These are phyloP conservation scores for Anoplophora glabripennis DNA, from an alignment of 1,140 invertebrate genomes.

Conservation along the genomic window DNA sequence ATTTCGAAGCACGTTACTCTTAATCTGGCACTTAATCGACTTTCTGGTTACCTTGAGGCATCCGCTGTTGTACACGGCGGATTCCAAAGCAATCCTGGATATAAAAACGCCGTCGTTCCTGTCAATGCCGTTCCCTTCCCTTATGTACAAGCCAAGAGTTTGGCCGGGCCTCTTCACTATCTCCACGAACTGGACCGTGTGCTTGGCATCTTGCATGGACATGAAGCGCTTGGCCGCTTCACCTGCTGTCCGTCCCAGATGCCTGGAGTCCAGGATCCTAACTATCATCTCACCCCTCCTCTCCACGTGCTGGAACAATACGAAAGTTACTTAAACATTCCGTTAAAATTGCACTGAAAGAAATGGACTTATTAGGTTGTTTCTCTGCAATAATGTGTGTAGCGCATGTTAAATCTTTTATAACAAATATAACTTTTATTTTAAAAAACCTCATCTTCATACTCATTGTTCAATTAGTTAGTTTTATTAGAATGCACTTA, in stretches of 20 bases:
- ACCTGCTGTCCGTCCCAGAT: conserved; percentile 76
- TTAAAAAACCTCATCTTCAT: no score
- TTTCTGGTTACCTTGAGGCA: conserved; percentile 70
- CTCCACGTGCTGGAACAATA: conserved; percentile 69
- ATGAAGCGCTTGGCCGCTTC: conserved; percentile 83
- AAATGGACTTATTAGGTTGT: no score
- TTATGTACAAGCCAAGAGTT: conserved; percentile 95
- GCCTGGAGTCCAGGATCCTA: conserved; percentile 79
- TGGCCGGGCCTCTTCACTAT: conserved; percentile 99
- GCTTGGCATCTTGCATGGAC: conserved; percentile 71
- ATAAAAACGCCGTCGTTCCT: conserved; percentile 96
- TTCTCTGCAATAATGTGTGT: no score
- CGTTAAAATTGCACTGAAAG: no score
- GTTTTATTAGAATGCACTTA: no score
- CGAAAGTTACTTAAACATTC: no score
- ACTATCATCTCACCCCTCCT: conserved; percentile 92
- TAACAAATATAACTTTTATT: no score
- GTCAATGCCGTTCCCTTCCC: conserved; percentile 93
- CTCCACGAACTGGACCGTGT: conserved; percentile 92
- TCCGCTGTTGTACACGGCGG: conserved; percentile 93
- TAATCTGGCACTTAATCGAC: neutral
- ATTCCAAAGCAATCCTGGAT: conserved; percentile 95
- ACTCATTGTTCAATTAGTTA: no score
- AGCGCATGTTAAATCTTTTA: no score
- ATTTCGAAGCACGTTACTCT: neutral